Percentiles rank a stretch among this genome's conserved stretches.
phyloP scores from a whole-genome alignment of 2,797 vertebrate genomes.

The Hydrocynus forskahlii region DNA sequence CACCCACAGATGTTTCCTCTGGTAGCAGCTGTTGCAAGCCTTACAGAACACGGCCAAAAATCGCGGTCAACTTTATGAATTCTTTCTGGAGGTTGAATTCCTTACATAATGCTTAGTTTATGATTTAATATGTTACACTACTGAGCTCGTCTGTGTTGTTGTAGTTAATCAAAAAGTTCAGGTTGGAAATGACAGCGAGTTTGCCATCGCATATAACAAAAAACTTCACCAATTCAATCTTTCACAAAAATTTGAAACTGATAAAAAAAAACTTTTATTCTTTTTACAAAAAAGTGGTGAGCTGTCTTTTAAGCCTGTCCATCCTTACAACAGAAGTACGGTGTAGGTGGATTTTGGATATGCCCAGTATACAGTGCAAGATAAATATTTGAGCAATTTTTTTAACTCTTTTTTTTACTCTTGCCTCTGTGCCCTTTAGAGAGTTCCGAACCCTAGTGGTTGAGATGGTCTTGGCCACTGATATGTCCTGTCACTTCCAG shows the following conservation, averaged over 20 bases:
- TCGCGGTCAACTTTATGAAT: not conserved
- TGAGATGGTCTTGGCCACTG: conserved; percentile 96
- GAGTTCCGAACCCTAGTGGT: conserved; percentile 92
- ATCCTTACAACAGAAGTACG: not conserved
- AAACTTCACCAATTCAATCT: too few species aligned
- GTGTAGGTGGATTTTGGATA: not conserved
- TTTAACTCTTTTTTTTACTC: not conserved
- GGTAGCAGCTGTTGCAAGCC: not conserved
- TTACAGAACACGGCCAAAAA: not conserved
- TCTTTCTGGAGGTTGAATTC: not conserved
- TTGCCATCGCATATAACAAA: not conserved
- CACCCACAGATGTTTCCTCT: not conserved
- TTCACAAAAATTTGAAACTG: too few species aligned
- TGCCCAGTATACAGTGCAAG: not conserved
- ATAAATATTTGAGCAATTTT: not conserved
- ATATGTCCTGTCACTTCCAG: conserved; percentile 99
- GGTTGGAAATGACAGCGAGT: not conserved
- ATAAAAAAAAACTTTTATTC: too few species aligned
- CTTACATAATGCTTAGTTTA: not conserved
- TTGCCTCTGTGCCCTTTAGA: conserved; percentile 65
- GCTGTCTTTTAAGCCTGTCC: not conserved
- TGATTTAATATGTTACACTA: not conserved
- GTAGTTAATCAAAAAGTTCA: not conserved
- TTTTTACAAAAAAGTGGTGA: too few species aligned
- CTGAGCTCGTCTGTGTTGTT: too few species aligned